phyloP scores from a whole-genome alignment of 1,140 invertebrate species.

The Ylistrum balloti region DNA sequence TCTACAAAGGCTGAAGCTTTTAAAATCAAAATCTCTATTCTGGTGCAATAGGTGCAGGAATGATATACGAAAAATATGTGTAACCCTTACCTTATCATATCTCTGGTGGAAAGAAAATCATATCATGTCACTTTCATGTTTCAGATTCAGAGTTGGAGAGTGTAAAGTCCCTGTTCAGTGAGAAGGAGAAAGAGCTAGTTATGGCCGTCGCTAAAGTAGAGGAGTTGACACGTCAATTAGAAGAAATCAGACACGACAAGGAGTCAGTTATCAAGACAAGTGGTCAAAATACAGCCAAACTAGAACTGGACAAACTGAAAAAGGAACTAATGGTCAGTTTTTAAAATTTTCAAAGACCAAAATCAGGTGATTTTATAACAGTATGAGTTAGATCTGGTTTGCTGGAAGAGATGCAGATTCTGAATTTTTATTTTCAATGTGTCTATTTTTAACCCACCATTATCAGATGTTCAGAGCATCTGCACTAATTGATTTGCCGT shows the following conservation, averaged over 20 bases:
- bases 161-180: constrained; percentile 96
- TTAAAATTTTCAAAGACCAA: background rate
- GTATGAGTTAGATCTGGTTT: no score
- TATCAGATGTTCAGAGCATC: no score
- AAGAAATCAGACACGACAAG: constrained; percentile 89
- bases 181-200: constrained; percentile 98
- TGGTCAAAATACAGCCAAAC: constrained; percentile 86
- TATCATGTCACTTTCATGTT: constrained; percentile 53
- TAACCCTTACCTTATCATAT: no score
- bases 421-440: no score
- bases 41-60: background rate
- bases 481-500: no score
- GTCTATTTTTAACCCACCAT: no score
- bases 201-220: constrained; percentile 97
- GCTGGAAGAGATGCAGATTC: no score
- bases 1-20: background rate
- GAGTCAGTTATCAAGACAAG: constrained; percentile 82
- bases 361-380: no score
- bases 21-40: background rate
- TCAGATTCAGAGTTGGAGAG: constrained; percentile 96
- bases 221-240: constrained; percentile 95
- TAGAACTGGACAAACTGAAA: constrained; percentile 94
- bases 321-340: constrained; percentile 92
- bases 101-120: no score
- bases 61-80: background rate